phyloP scores from a whole-genome alignment of 2,888 invertebrate species.

The Chorisops tibialis region DNA sequence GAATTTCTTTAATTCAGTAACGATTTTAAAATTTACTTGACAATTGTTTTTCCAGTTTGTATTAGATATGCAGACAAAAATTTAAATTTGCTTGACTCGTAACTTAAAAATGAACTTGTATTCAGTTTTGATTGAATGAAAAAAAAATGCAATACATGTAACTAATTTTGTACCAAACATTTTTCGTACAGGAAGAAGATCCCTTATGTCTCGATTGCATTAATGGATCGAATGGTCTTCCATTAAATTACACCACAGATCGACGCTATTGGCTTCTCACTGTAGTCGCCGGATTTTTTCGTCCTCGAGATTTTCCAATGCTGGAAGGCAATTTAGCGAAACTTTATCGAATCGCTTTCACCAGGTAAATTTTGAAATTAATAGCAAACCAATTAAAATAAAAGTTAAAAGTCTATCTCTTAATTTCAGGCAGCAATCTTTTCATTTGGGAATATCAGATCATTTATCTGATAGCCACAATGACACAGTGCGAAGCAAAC shows the following conservation, averaged over 20 bases:
- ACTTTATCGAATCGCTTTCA: constrained; percentile 76
- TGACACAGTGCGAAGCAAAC: neutral
- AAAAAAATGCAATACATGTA: neutral
- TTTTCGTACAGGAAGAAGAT: constrained; percentile 42
- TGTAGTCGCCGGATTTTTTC: constrained; percentile 60
- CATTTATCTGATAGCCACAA: constrained; percentile 44
- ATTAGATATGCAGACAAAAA: neutral
- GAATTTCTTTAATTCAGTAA: too few species aligned
- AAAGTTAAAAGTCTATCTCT: too few species aligned
- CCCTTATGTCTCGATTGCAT: constrained; percentile 42
- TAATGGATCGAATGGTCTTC: constrained; percentile 40
- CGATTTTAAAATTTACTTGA: too few species aligned
- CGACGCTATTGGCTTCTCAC: constrained; percentile 79
- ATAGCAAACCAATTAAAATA: neutral
- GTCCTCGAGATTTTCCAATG: constrained; percentile 59
- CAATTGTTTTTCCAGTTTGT: too few species aligned
- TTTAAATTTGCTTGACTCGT: too few species aligned
- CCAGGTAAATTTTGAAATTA: constrained; percentile 62
- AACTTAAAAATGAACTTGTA: too few species aligned
- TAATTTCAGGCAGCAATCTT: constrained; percentile 68
- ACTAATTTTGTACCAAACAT: constrained; percentile 33
- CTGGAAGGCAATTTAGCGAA: constrained; percentile 72
- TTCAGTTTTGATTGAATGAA: neutral
- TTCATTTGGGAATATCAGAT: constrained; percentile 70
- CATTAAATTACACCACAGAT: constrained; percentile 52